Base-by-base conservation (phyloP, 30 jellyfish, hydroid and myxozoan genomes). In the Mastigias papua region DNA sequence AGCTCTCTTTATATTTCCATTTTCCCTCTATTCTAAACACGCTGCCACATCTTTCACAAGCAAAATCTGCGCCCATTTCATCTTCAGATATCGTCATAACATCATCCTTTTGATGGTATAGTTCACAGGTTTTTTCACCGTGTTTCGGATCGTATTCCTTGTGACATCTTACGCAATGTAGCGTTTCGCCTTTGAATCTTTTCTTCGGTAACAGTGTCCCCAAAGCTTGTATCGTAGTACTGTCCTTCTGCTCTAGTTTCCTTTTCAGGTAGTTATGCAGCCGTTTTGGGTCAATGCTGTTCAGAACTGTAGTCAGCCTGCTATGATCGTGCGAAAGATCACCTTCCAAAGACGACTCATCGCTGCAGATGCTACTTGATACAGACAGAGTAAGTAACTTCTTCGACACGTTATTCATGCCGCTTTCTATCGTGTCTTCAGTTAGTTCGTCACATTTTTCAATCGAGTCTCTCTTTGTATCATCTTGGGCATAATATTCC, bases 111-210 rank as follows among this genome's bases (percentile, higher is more conserved):
- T 42, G 35, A 58, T 92, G 98, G 19, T 34, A 76, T 28, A 92
- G 69, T 16, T 32, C 83, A 26, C 98, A 92, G 16, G 80, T 58
- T 42, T 73, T 73, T 50, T 63, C 84, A 7, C 96, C 98, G 67
- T 85, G 91, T 46, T 75, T 85, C 9, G 93, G 91, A 88, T 92
- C 98, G 63, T 65, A 92, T 46, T 92, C 98, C 31, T 73, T 78
- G 51, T 92, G 98, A 57, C 98, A 92, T 54, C 98, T 66, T 20
- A 92, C 96, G 82, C 98, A 92, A 78, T 92, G 98, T 58, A 80
- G 34, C 7, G 98, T 92, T 34, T 85, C 94, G 13, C 91, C 98
- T 32, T 68, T 85, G 85, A 92, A 92, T 27, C 76, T 86, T 32
- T 46, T 80, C 77, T 80, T 86, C 34, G 98, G 98, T 32, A 92